Evolutionary conservation across 1,140 invertebrate genomes (phyloP).

Genomic region (Anoplolepis gracilipes): DNA sequence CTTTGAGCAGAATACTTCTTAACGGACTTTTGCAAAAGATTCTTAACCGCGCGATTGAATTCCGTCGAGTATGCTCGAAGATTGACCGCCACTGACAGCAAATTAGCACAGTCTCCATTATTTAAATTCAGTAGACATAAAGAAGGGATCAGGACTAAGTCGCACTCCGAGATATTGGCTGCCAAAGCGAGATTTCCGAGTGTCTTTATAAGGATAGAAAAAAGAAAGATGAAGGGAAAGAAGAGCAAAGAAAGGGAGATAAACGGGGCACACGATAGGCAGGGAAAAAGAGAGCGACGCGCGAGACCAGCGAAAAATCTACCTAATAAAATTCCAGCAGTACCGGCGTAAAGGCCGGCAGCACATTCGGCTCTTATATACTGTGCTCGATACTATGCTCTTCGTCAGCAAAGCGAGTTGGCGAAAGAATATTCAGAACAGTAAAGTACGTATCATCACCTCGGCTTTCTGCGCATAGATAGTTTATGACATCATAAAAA

Average conservation of each 20-base stretch:
- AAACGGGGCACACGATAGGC: conserved; percentile 27
- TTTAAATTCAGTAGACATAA: conserved; percentile 82
- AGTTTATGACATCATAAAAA: conserved; percentile 58
- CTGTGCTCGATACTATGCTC: background rate
- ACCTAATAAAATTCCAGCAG: conserved; percentile 77
- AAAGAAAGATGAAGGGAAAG: conserved; percentile 15
- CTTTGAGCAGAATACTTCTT: background rate
- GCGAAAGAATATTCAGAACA: conserved; percentile 27
- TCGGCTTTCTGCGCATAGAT: conserved; percentile 34
- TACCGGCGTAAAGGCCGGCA: conserved; percentile 6
- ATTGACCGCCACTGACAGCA: conserved; percentile 67
- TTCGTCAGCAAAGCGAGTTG: conserved; percentile 1
- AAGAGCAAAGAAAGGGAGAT: conserved; percentile 24
- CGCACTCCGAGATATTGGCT: conserved; percentile 82
- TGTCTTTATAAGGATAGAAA: conserved; percentile 49
- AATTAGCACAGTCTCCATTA: conserved; percentile 80
- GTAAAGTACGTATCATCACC: conserved; percentile 43
- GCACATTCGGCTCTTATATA: conserved; percentile 29
- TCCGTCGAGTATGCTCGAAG: conserved; percentile 9
- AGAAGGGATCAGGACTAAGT: conserved; percentile 81
- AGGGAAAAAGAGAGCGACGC: conserved; percentile 9
- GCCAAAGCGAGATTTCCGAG: conserved; percentile 70
- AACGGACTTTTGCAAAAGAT: conserved; percentile 14
- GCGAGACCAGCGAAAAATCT: conserved; percentile 69
- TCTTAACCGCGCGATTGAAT: conserved; percentile 32